These are phyloP conservation scores for Alcedo atthis DNA, from an alignment of 2,797 vertebrate species.

Conservation along the genomic window DNA sequence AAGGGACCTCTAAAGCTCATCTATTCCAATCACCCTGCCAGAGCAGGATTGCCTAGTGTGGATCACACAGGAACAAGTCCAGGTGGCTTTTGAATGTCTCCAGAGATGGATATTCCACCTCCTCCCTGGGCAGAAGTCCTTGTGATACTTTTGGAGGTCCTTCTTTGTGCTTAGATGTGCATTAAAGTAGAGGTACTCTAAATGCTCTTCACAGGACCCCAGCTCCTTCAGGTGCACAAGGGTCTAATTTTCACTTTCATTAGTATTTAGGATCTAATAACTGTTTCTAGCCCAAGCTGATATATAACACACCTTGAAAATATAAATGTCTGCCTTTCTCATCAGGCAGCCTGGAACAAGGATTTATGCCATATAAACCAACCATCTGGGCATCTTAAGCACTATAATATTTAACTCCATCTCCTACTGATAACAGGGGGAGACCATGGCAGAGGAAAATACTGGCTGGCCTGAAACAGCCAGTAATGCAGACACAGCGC, in stretches of 20 bases:
- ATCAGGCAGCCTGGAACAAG: not conserved
- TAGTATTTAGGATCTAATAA: not conserved
- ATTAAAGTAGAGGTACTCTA: not conserved
- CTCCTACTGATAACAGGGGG: rapidly evolving
- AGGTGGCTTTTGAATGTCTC: no score
- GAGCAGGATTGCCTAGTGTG: no score
- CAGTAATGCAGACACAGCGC: not conserved
- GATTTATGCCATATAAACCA: not conserved
- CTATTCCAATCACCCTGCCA: no score
- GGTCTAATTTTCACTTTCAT: not conserved
- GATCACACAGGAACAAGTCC: no score
- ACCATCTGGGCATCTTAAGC: not conserved
- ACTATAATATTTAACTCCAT: not conserved
- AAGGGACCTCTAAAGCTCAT: no score
- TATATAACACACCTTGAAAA: not conserved
- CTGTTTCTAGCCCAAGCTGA: not conserved
- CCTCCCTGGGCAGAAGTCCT: no score
- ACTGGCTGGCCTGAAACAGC: not conserved
- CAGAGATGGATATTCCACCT: no score
- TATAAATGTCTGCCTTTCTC: not conserved
- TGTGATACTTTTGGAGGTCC: not conserved
- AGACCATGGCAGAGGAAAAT: not conserved
- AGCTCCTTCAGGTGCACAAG: not conserved
- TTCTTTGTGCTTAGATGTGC: not conserved
- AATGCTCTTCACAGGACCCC: not conserved